These are phyloP conservation scores for Artemia sp. DNA, from an alignment of 2,888 invertebrate species.

Conservation along the genomic window DNA sequence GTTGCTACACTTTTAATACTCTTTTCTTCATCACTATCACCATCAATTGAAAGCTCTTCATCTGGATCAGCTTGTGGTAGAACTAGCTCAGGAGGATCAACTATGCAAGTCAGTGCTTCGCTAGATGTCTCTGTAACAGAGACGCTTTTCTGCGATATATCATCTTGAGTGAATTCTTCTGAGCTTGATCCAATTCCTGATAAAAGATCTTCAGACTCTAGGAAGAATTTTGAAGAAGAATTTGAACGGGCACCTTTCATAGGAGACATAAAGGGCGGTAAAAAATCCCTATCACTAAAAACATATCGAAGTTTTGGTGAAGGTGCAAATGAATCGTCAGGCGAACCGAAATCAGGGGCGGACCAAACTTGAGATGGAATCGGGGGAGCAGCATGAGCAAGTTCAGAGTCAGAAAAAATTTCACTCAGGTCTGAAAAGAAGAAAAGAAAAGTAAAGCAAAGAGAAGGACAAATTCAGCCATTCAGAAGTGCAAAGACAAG, in stretches of 20 bases:
- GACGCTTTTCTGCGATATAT: conserved; percentile 16
- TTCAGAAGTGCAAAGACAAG: not conserved
- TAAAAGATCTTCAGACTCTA: conserved; percentile 18
- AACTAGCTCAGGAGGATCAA: not conserved
- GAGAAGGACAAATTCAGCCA: not conserved
- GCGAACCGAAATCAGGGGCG: not conserved
- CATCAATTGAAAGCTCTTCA: conserved; percentile 21
- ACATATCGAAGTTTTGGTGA: not conserved
- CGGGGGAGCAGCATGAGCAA: not conserved
- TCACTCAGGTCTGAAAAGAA: conserved; percentile 14
- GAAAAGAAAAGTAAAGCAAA: conserved; percentile 6
- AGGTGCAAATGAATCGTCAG: conserved; percentile 9
- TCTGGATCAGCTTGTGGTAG: conserved; percentile 2
- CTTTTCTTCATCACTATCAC: conserved; percentile 17
- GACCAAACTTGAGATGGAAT: conserved; percentile 14
- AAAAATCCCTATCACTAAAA: not conserved
- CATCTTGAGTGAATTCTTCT: conserved; percentile 15
- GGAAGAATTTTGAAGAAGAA: not conserved
- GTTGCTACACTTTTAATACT: not conserved
- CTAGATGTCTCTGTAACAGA: not conserved
- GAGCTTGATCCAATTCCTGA: conserved; percentile 22
- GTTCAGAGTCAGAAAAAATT: conserved; percentile 11
- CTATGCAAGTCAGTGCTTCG: not conserved
- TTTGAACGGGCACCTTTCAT: not conserved
- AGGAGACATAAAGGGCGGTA: not conserved